phyloP scores from a whole-genome alignment of 1,140 invertebrate genomes.

The Drosophila busckii region DNA sequence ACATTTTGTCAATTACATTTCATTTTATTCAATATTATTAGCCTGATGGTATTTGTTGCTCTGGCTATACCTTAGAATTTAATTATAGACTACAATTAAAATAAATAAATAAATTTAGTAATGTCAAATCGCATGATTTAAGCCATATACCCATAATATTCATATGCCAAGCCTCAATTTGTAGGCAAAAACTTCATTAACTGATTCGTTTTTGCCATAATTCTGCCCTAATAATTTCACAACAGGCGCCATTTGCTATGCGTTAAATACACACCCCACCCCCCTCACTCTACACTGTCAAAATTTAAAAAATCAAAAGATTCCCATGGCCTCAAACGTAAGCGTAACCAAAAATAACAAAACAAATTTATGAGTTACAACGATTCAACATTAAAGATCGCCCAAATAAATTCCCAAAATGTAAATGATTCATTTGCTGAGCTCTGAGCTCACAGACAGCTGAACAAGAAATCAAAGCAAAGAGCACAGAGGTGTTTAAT shows the following conservation, averaged over 20 bases:
- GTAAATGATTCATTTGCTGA: slow-evolving; percentile 71
- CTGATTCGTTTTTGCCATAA: slow-evolving; percentile 64
- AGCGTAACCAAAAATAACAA: slow-evolving; percentile 63
- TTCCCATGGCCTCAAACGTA: slow-evolving; percentile 61
- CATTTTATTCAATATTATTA: too few relatives aligned
- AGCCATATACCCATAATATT: too few relatives aligned
- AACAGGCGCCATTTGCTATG: slow-evolving; percentile 63
- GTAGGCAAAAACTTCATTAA: slow-evolving; percentile 53
- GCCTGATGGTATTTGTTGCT: too few relatives aligned
- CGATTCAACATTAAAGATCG: slow-evolving; percentile 70
- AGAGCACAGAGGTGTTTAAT: slow-evolving; percentile 77
- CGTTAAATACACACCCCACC: slow-evolving; percentile 14
- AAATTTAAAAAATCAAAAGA: slow-evolving; percentile 36
- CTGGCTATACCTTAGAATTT: too few relatives aligned
- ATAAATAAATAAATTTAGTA: too few relatives aligned
- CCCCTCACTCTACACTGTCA: too few relatives aligned
- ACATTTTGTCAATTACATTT: too few relatives aligned
- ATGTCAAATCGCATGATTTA: too few relatives aligned
- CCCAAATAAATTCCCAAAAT: slow-evolving; percentile 34
- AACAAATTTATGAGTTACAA: slow-evolving; percentile 75
- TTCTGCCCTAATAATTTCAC: slow-evolving; percentile 68
- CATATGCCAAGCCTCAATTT: neutral
- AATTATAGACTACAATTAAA: too few relatives aligned
- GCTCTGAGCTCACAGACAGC: slow-evolving; percentile 45
- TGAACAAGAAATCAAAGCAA: slow-evolving; percentile 71